These are phyloP conservation scores for Clarias platycephalus DNA, from an alignment of 2,797 vertebrate species.

Conservation along the genomic window DNA sequence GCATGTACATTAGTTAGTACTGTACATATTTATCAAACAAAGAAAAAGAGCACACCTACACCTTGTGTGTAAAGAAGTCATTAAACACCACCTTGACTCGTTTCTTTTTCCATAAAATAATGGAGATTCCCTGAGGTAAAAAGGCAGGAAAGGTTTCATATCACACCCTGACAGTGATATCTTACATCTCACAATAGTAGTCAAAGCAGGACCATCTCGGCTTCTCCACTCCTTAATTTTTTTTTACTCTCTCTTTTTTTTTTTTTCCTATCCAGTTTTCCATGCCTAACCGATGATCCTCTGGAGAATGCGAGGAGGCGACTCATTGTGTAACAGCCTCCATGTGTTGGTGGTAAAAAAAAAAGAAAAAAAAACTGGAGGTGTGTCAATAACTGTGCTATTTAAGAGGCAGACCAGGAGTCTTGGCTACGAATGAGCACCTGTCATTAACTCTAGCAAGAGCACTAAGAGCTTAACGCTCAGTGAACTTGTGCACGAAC, in stretches of 20 bases:
- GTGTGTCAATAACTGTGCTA: not conserved
- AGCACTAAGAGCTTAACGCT: conserved; percentile 20
- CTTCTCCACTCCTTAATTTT: conserved; percentile 20
- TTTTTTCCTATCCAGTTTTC: conserved; percentile 1
- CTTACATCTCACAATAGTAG: not conserved
- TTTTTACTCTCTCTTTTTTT: not conserved
- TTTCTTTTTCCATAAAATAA: not conserved
- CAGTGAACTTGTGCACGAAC: conserved; percentile 12
- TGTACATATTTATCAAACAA: not conserved
- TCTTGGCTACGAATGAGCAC: conserved; percentile 65
- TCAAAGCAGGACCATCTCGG: not conserved
- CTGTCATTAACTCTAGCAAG: conserved; percentile 61
- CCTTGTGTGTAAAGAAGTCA: not conserved
- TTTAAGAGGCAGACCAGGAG: conserved; percentile 65
- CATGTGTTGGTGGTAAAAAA: conserved; percentile 18
- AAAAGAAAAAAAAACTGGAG: not conserved
- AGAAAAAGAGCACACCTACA: not conserved
- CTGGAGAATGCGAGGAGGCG: conserved; percentile 54
- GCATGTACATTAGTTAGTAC: not conserved
- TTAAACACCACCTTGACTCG: conserved; percentile 10
- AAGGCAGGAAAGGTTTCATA: conserved; percentile 10
- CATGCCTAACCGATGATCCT: conserved; percentile 7
- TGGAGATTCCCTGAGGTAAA: conserved; percentile 18
- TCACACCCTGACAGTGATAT: conserved; percentile 17
- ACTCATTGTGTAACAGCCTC: conserved; percentile 52